Evolutionary conservation across 2,888 invertebrate species (phyloP).

Genomic region (Perithous albicinctus): DNA sequence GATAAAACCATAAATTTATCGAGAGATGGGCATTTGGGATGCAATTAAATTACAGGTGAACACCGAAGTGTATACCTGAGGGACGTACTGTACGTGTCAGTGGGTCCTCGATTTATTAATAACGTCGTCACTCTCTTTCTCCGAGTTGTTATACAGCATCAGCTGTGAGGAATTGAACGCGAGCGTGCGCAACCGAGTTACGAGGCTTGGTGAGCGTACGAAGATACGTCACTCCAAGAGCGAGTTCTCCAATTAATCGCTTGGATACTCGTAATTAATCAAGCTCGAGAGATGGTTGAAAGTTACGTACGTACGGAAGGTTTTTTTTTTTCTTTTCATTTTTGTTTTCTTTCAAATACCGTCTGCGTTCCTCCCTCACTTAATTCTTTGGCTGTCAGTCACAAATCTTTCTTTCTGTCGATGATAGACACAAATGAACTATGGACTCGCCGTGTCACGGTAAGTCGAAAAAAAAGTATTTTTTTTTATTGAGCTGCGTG

Average conservation of each 20-base stretch:
- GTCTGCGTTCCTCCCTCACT: constrained; percentile 2
- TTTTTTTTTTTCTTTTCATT: constrained; percentile 28
- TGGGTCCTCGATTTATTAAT: constrained; percentile 39
- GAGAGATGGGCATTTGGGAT: not conserved
- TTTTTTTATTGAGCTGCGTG: no score
- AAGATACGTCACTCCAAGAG: constrained; percentile 54
- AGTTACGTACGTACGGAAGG: constrained; percentile 5
- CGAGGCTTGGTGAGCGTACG: constrained; percentile 24
- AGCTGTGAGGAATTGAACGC: constrained; percentile 6
- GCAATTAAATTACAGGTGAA: constrained; percentile 27
- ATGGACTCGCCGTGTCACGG: not conserved
- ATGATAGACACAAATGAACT: not conserved
- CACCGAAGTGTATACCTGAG: not conserved
- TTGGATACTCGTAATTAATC: constrained; percentile 56
- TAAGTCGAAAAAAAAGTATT: no score
- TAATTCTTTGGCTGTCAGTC: constrained; percentile 8
- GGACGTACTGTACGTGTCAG: not conserved
- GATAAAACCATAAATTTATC: constrained; percentile 29
- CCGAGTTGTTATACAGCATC: constrained; percentile 13
- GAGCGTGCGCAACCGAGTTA: constrained; percentile 18
- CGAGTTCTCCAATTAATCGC: constrained; percentile 58
- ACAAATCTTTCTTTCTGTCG: not conserved
- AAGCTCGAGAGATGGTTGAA: constrained; percentile 32
- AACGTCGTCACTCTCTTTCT: constrained; percentile 47
- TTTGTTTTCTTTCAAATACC: not conserved